These are phyloP conservation scores for Scortum barcoo DNA, from an alignment of 2,113 vertebrate species.

Conservation along the genomic window DNA sequence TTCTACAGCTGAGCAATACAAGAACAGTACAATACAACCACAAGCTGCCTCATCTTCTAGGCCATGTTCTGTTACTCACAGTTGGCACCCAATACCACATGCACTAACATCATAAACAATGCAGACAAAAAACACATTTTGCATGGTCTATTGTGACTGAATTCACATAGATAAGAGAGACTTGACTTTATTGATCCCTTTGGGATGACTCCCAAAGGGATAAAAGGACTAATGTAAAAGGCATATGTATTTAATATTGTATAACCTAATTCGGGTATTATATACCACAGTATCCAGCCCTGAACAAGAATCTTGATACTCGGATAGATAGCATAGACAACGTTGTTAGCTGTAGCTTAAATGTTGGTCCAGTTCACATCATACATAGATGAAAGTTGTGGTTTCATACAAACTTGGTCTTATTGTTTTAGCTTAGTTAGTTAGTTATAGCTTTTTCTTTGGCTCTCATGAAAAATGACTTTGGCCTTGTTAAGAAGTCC, in stretches of 20 bases:
- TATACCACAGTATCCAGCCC: neutral
- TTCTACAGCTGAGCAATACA: neutral
- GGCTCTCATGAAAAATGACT: neutral
- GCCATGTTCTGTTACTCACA: neutral
- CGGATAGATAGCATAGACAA: neutral
- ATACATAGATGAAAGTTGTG: neutral
- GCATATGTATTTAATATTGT: neutral
- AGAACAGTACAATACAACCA: neutral
- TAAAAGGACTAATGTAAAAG: neutral
- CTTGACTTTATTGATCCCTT: too few species aligned
- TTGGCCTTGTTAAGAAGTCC: neutral
- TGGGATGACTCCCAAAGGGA: too few species aligned
- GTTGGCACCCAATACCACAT: neutral
- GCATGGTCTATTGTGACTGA: too few species aligned
- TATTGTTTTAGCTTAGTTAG: too few species aligned
- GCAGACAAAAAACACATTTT: too few species aligned
- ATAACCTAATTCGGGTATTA: neutral
- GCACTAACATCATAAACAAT: neutral
- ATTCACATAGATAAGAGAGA: too few species aligned
- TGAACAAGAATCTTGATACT: neutral
- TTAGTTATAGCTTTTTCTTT: too few species aligned
- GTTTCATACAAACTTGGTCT: neutral
- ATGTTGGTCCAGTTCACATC: neutral
- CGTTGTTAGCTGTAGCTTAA: neutral
- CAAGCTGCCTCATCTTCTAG: neutral